Conservation (phyloP, 2,113 vertebrate species). For the Riparia riparia region DNA sequence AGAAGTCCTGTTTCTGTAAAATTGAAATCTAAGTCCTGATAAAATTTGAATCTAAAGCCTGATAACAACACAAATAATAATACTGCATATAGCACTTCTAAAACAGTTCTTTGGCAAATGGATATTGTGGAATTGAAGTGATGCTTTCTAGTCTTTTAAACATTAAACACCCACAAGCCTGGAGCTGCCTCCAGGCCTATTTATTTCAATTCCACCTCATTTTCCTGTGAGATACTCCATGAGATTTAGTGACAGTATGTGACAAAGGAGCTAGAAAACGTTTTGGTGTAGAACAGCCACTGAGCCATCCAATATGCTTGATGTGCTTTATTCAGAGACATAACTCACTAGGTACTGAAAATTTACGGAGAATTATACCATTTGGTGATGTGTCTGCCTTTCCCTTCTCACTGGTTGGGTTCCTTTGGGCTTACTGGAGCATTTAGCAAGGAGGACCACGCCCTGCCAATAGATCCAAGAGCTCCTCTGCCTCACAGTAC, state of each 20-base stretch:
- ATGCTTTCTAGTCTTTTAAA: neutral
- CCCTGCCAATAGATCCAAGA: neutral
- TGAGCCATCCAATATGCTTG: neutral
- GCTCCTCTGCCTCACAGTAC: neutral
- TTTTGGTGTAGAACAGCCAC: neutral
- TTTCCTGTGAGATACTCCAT: constrained; percentile 16
- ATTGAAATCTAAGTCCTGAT: neutral
- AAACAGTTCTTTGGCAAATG: neutral
- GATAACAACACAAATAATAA: neutral
- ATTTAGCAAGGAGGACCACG: neutral
- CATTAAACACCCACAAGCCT: neutral
- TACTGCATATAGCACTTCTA: neutral
- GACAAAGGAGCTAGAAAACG: neutral
- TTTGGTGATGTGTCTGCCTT: neutral
- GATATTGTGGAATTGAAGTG: neutral
- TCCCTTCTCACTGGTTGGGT: neutral
- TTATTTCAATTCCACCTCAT: constrained; percentile 46
- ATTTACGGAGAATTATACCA: neutral
- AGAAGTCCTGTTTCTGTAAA: neutral
- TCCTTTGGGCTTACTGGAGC: neutral
- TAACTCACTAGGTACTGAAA: neutral
- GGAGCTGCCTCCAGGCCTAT: constrained; percentile 31
- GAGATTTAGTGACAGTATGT: neutral
- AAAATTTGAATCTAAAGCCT: neutral
- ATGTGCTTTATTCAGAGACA: neutral